These are phyloP conservation scores for Eurystomus gularis DNA, from an alignment of 2,113 vertebrate genomes.

Conservation along the genomic window DNA sequence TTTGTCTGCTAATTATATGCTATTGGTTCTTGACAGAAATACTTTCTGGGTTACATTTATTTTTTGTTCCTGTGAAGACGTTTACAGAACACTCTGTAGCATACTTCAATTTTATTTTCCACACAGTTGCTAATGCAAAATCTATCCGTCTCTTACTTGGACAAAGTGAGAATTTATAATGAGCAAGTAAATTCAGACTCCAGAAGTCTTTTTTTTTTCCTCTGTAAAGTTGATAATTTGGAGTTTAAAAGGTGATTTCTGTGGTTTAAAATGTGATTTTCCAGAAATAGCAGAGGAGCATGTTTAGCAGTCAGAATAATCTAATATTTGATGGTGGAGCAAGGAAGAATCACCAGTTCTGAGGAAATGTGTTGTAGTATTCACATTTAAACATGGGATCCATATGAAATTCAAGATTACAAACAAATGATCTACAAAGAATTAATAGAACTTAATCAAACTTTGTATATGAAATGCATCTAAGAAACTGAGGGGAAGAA, in stretches of 20 bases:
- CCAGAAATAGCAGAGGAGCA: not conserved
- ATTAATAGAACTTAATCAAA: not conserved
- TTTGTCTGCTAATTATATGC: slow-evolving; percentile 42
- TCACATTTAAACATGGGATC: not conserved
- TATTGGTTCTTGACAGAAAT: slow-evolving; percentile 56
- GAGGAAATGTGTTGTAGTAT: not conserved
- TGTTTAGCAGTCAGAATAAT: not conserved
- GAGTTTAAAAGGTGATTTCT: not conserved
- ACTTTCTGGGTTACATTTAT: slow-evolving; percentile 9
- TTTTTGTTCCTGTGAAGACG: slow-evolving; percentile 34
- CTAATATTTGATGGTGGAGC: not conserved
- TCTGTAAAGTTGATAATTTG: not conserved
- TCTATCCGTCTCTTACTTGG: not conserved
- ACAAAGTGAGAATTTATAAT: not conserved
- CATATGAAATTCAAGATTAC: not conserved
- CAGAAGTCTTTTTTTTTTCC: not conserved
- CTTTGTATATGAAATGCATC: not conserved
- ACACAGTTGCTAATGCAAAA: not conserved
- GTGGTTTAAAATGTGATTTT: not conserved
- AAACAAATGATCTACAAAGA: not conserved
- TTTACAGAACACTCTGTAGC: slow-evolving; percentile 24
- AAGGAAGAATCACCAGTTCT: not conserved
- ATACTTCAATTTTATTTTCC: slow-evolving; percentile 21
- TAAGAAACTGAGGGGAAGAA: not conserved
- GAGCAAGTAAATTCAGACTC: not conserved